Conservation (phyloP, 2,888 invertebrate genomes). For the Hanleya hanleyi region DNA sequence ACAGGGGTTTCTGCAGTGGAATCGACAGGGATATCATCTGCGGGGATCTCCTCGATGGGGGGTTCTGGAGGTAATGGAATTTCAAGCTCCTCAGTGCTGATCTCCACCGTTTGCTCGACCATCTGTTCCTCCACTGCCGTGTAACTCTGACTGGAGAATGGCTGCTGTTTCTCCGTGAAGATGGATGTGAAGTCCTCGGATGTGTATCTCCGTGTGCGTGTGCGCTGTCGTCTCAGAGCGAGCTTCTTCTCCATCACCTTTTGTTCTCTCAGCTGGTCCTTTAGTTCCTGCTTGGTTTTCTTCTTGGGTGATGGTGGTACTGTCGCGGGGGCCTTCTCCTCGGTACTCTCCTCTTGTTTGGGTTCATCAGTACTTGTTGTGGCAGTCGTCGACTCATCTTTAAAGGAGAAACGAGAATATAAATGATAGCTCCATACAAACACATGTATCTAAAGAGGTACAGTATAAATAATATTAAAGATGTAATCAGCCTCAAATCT, state of each 20-base stretch:
- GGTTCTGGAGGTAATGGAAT: slow-evolving; percentile 32
- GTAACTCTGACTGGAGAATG: slow-evolving; percentile 47
- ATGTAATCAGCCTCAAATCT: too few species aligned
- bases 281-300: slow-evolving; percentile 66
- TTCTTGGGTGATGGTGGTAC: slow-evolving; percentile 33
- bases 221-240: slow-evolving; percentile 68
- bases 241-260: slow-evolving; percentile 68
- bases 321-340: neutral
- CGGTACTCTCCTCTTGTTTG: neutral
- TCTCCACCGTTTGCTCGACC: slow-evolving; percentile 42
- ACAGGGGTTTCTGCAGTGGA: slow-evolving; percentile 1
- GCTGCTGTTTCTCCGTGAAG: slow-evolving; percentile 57
- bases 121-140: slow-evolving; percentile 31
- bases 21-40: neutral
- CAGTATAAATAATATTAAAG: too few species aligned
- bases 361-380: neutral
- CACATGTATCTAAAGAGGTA: too few species aligned
- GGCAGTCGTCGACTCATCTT: too few species aligned
- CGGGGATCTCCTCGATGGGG: neutral
- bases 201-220: slow-evolving; percentile 70
- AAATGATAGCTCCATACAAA: too few species aligned
- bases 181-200: slow-evolving; percentile 73
- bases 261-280: slow-evolving; percentile 67
- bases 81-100: slow-evolving; percentile 40
- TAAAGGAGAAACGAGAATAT: too few species aligned